Conservation (phyloP, 2,113 vertebrate genomes). For the Mormyrus iriodes region DNA sequence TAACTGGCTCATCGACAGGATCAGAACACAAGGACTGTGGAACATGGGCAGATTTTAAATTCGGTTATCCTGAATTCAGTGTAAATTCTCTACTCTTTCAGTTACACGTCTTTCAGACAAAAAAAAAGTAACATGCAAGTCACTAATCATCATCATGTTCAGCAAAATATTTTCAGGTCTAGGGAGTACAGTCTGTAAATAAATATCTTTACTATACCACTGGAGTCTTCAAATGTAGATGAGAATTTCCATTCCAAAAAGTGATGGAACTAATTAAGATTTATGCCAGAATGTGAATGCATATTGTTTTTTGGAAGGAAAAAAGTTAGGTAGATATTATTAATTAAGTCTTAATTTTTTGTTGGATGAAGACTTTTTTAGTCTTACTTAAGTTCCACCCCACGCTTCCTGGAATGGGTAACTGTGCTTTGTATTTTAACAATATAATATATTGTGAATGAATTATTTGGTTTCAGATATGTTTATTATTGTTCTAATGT, state of each 20-base stretch:
- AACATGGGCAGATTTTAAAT: not conserved
- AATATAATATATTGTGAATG: not conserved
- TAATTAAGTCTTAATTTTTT: not conserved
- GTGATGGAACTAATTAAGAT: not conserved
- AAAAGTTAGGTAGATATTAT: not conserved
- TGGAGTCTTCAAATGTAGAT: not conserved
- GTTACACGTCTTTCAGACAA: not conserved
- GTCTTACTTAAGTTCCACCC: not conserved
- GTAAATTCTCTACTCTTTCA: not conserved
- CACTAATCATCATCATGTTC: not conserved
- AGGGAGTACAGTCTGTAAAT: not conserved
- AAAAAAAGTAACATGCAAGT: not conserved
- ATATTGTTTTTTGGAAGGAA: not conserved
- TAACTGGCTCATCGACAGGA: not conserved
- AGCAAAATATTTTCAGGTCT: not conserved
- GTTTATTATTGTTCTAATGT: not conserved
- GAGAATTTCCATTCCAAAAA: not conserved
- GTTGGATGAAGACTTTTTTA: not conserved
- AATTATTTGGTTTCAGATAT: not conserved
- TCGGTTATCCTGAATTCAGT: not conserved
- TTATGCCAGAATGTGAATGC: not conserved
- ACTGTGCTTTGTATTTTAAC: not conserved
- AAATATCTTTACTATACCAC: not conserved
- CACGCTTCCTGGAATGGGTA: not conserved
- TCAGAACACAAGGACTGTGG: not conserved